Percentiles rank a stretch among this genome's conserved stretches.
phyloP scores from a whole-genome alignment of 1,140 invertebrate species.

The Paraescarpia echinospica region DNA sequence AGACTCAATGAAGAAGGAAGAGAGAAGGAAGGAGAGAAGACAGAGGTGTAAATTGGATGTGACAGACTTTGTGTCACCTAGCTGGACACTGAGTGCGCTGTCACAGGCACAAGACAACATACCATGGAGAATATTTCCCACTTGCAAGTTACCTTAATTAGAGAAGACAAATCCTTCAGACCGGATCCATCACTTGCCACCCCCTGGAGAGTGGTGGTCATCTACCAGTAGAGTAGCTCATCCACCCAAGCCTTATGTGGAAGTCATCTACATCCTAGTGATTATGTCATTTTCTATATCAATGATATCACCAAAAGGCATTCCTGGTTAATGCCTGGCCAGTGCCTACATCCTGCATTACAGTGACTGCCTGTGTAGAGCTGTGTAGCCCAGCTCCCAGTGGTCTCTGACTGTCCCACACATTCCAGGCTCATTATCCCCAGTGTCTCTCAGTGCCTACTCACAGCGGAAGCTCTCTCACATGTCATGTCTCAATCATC shows the following conservation, averaged over 20 bases:
- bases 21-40: no score
- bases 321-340: background rate
- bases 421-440: background rate
- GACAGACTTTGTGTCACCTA: no score
- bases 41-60: no score
- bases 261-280: background rate
- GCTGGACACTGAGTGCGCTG: no score
- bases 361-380: background rate
- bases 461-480: background rate
- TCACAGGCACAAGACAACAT: no score
- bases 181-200: no score
- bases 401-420: background rate
- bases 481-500: background rate
- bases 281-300: background rate
- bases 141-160: no score
- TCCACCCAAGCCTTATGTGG: background rate
- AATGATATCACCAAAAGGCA: background rate
- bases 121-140: no score
- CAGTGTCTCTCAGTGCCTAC: background rate
- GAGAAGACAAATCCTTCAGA: no score
- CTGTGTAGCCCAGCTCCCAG: background rate
- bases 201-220: no score
- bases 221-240: no score
- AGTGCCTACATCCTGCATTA: background rate
- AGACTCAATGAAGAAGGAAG: no score